Percentiles rank a stretch among this genome's conserved stretches.
Conservation (phyloP, 2,797 vertebrate genomes). For the Setipinna tenuifilis region DNA sequence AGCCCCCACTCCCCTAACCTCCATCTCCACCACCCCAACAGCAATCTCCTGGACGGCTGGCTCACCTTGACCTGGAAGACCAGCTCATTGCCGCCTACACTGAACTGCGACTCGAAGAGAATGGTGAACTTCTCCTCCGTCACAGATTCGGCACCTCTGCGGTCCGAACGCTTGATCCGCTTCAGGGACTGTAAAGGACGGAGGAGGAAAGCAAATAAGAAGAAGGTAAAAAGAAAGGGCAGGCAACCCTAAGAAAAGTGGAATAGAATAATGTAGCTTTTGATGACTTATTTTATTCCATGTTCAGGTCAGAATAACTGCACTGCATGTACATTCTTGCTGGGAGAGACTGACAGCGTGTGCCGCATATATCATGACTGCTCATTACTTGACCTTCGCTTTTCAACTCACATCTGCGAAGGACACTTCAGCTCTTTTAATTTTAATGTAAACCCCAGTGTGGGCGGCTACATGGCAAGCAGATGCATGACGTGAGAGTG, state of each 20-base stretch:
- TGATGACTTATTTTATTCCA: too few species aligned
- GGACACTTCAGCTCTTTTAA: too few species aligned
- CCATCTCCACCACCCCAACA: too few species aligned
- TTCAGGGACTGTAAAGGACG: constrained; percentile 83
- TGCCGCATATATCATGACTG: too few species aligned
- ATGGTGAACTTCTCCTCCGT: constrained; percentile 97
- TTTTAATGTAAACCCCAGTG: too few species aligned
- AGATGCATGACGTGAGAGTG: too few species aligned
- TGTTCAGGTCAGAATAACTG: background rate
- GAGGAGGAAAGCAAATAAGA: background rate
- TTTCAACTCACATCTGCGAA: background rate
- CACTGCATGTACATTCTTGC: background rate
- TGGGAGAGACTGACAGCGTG: too few species aligned
- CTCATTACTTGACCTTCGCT: too few species aligned
- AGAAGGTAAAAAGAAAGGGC: background rate
- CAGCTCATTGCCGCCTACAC: constrained; percentile 92
- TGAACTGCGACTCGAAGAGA: constrained; percentile 95
- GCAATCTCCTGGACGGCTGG: background rate
- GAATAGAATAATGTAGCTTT: background rate
- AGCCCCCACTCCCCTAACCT: background rate
- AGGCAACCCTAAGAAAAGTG: background rate
- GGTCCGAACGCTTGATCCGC: constrained; percentile 92
- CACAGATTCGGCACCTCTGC: constrained; percentile 91
- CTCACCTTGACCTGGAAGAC: constrained; percentile 95
- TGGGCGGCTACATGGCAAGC: too few species aligned